These are phyloP conservation scores for Pholis gunnellus DNA, from an alignment of 2,113 vertebrate species.

Conservation along the genomic window DNA sequence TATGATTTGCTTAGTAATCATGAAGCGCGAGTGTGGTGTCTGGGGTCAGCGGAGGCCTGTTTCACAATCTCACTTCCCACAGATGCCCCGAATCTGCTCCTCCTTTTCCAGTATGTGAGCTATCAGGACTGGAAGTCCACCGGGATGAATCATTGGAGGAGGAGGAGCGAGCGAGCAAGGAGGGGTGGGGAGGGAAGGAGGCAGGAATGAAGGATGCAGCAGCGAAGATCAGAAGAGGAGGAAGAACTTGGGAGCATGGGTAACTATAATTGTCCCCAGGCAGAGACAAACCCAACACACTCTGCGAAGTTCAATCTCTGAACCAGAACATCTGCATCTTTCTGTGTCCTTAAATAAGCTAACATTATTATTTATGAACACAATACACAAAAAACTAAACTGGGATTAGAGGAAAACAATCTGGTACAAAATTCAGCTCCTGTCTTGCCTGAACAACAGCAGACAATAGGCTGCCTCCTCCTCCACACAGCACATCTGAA, in stretches of 20 bases:
- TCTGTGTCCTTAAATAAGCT: not conserved
- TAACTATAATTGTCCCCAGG: not conserved
- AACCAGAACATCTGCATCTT: not conserved
- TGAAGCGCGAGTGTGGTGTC: slow-evolving; percentile 9
- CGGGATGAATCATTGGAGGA: slow-evolving; percentile 22
- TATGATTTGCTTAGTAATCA: not conserved
- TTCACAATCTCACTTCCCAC: slow-evolving; percentile 75
- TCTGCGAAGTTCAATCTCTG: not conserved
- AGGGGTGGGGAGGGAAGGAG: slow-evolving; percentile 14
- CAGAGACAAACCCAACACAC: not conserved
- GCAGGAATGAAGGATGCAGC: not conserved
- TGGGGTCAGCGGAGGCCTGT: slow-evolving; percentile 55
- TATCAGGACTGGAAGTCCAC: slow-evolving; percentile 58
- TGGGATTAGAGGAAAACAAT: slow-evolving; percentile 16
- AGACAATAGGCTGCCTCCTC: slow-evolving; percentile 18
- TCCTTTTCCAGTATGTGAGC: slow-evolving; percentile 65
- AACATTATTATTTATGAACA: not conserved
- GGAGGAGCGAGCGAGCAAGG: slow-evolving; percentile 1
- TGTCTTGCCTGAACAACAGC: slow-evolving; percentile 3
- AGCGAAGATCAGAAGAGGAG: not conserved
- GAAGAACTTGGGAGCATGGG: slow-evolving; percentile 15
- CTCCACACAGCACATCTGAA: slow-evolving; percentile 1
- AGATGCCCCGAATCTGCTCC: slow-evolving; percentile 64
- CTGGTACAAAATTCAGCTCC: not conserved
- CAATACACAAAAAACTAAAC: not conserved